Evolutionary conservation across 1,140 invertebrate genomes (phyloP).

Genomic region (Drosophila pseudoananassae): DNA sequence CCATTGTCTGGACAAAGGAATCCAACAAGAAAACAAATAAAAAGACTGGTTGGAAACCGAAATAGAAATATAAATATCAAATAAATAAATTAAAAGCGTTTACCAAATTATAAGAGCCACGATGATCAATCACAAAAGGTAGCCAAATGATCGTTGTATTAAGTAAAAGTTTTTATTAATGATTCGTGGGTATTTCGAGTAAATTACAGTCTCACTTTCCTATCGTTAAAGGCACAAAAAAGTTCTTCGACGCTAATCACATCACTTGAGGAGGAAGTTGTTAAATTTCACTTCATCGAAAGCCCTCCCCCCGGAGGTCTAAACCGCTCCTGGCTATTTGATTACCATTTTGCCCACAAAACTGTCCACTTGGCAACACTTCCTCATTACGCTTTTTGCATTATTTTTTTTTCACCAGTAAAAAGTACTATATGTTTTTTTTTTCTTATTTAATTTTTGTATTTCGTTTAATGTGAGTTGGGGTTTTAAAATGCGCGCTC

Average conservation of each 20-base stretch:
- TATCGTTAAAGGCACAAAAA: constrained; percentile 30
- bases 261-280: constrained; percentile 21
- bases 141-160: constrained; percentile 13
- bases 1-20: constrained; percentile 51
- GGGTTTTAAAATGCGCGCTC: constrained; percentile 53
- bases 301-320: constrained; percentile 1
- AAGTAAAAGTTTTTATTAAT: constrained; percentile 48
- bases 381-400: constrained; percentile 72
- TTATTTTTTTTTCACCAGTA: constrained; percentile 20
- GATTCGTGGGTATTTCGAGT: constrained; percentile 13
- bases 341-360: constrained; percentile 53
- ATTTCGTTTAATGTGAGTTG: constrained; percentile 49
- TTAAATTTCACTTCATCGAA: constrained; percentile 33
- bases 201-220: constrained; percentile 39
- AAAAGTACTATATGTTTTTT: neutral
- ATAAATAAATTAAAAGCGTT: constrained; percentile 65
- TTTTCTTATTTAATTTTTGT: constrained; percentile 31
- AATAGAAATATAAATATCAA: constrained; percentile 51
- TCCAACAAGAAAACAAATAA: neutral
- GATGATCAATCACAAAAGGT: constrained; percentile 68
- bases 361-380: constrained; percentile 50
- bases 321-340: constrained; percentile 18
- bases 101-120: constrained; percentile 56
- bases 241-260: constrained; percentile 33
- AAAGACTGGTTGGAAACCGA: constrained; percentile 9